Conservation (phyloP, 2,888 invertebrate genomes). For the Lutraria lutraria region DNA sequence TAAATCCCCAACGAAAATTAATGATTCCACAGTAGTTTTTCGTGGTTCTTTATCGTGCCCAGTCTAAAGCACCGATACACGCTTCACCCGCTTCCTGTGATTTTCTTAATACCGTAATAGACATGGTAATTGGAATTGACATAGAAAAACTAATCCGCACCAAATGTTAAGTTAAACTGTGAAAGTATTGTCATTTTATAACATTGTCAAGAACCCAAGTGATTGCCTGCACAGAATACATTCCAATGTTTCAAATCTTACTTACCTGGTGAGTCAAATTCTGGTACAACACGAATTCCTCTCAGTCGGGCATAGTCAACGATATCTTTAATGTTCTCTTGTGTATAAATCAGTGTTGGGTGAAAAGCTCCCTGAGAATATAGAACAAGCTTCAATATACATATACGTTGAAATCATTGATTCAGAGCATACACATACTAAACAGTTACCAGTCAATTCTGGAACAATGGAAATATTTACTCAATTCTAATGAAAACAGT, state of each 20-base stretch:
- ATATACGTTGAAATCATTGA: background rate
- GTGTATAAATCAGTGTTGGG: slow-evolving; percentile 88
- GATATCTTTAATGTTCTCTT: slow-evolving; percentile 89
- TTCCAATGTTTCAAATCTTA: background rate
- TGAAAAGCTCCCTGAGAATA: slow-evolving; percentile 85
- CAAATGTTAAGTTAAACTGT: too few relatives aligned
- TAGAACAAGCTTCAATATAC: background rate
- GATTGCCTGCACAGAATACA: background rate
- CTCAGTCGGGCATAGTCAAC: slow-evolving; percentile 92
- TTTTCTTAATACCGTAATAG: too few relatives aligned
- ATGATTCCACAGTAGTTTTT: too few relatives aligned
- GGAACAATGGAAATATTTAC: background rate
- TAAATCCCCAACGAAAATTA: too few relatives aligned
- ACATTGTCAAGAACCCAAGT: too few relatives aligned
- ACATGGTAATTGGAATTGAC: too few relatives aligned
- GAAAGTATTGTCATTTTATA: too few relatives aligned
- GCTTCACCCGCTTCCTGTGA: too few relatives aligned
- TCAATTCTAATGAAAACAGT: background rate
- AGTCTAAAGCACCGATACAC: too few relatives aligned
- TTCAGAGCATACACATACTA: background rate
- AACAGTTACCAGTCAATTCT: too few relatives aligned
- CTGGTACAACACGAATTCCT: slow-evolving; percentile 95
- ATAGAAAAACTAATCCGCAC: too few relatives aligned
- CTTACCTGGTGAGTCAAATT: slow-evolving; percentile 87
- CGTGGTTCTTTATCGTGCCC: too few relatives aligned